These are phyloP conservation scores for Drosophila leonis DNA, from an alignment of 2,888 invertebrate species.

Conservation along the genomic window DNA sequence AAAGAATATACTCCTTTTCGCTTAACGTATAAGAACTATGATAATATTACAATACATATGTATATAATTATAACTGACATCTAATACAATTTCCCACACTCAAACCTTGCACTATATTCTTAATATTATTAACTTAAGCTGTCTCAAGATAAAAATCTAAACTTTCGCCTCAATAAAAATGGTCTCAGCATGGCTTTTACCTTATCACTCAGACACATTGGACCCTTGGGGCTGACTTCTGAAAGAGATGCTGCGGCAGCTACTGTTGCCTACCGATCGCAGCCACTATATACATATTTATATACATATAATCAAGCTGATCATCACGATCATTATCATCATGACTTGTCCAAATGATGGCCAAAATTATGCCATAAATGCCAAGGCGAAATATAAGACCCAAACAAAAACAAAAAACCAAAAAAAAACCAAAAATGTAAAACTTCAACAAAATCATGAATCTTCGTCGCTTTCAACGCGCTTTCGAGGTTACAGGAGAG, in stretches of 20 bases:
- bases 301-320: conserved; percentile 25
- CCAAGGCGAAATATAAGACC: conserved; percentile 66
- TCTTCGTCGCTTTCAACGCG: conserved; percentile 51
- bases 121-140: not conserved
- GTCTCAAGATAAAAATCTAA: not conserved
- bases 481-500: conserved; percentile 44
- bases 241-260: conserved; percentile 24
- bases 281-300: conserved; percentile 4
- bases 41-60: too few relatives aligned
- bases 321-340: conserved; percentile 33
- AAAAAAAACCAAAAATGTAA: conserved; percentile 5
- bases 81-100: not conserved
- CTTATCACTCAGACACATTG: not conserved
- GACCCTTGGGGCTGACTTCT: conserved; percentile 17
- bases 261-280: conserved; percentile 34
- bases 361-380: conserved; percentile 77
- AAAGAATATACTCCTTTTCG: too few relatives aligned
- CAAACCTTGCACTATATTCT: not conserved
- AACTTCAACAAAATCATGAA: conserved; percentile 18
- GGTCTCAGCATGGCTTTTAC: not conserved
- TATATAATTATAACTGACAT: not conserved
- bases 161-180: conserved; percentile 31
- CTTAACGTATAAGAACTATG: too few relatives aligned
- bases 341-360: conserved; percentile 40
- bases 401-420: conserved; percentile 7